Percentiles rank a stretch among this genome's conserved stretches.
These are phyloP conservation scores for Ptilonorhynchus violaceus DNA, from an alignment of 2,113 vertebrate species.

Conservation along the genomic window DNA sequence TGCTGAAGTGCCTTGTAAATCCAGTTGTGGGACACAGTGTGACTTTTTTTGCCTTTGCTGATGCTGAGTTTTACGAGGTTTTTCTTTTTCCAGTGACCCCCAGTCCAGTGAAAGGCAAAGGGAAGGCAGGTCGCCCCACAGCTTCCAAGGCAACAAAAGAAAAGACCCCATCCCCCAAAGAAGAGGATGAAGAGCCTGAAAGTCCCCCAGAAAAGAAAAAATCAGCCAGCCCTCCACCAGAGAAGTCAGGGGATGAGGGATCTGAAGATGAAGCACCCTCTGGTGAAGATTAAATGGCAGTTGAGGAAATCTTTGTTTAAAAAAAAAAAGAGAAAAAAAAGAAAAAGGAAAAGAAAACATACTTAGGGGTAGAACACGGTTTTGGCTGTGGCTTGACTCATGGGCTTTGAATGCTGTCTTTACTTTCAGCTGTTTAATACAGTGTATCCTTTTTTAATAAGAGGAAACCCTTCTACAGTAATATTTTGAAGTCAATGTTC, in stretches of 20 bases:
- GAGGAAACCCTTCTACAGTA: slow-evolving; percentile 63
- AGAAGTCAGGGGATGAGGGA: slow-evolving; percentile 91
- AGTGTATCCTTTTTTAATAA: slow-evolving; percentile 65
- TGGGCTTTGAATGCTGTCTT: slow-evolving; percentile 81
- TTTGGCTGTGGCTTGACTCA: slow-evolving; percentile 82
- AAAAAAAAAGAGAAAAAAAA: not conserved
- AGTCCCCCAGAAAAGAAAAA: slow-evolving; percentile 86
- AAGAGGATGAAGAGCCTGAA: slow-evolving; percentile 90
- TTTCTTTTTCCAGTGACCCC: slow-evolving; percentile 84
- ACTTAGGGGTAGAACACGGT: slow-evolving; percentile 77
- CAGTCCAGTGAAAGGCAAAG: slow-evolving; percentile 97
- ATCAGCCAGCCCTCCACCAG: slow-evolving; percentile 82
- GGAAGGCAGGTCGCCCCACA: slow-evolving; percentile 91
- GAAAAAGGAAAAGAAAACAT: slow-evolving; percentile 62
- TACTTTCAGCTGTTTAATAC: slow-evolving; percentile 71
- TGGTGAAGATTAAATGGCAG: slow-evolving; percentile 92
- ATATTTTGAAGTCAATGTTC: slow-evolving; percentile 71
- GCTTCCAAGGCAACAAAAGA: slow-evolving; percentile 90
- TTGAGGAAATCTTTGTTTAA: slow-evolving; percentile 75
- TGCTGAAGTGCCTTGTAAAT: not conserved
- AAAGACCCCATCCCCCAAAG: slow-evolving; percentile 92
- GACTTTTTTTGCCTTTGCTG: not conserved
- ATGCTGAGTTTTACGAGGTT: not conserved
- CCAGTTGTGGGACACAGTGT: not conserved
- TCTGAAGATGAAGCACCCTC: slow-evolving; percentile 95